Conservation (phyloP, 2,113 vertebrate genomes). For the Calcarius ornatus region DNA sequence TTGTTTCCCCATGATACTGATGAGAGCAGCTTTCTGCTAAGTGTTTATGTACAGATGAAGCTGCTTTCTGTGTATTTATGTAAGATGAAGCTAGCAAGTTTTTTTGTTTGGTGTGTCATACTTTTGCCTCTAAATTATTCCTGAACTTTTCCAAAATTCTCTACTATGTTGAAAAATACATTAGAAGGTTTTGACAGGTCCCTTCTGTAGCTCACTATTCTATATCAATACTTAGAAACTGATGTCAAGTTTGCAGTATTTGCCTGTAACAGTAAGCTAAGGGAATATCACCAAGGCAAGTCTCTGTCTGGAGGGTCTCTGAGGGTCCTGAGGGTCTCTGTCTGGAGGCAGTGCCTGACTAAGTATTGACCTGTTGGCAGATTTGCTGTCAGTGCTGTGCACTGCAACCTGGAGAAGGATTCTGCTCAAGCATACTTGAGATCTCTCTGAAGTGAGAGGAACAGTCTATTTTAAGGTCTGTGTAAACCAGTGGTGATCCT, state of each 20-base stretch:
- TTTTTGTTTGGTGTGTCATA: neutral
- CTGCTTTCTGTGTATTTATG: neutral
- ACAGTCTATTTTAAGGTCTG: neutral
- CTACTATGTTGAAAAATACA: neutral
- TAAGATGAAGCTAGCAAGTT: neutral
- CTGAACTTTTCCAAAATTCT: neutral
- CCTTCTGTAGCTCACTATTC: neutral
- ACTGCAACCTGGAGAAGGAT: fast-evolving
- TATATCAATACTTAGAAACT: neutral
- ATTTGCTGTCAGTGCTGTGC: neutral
- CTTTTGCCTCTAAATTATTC: neutral
- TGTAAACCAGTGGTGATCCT: neutral
- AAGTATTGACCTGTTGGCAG: neutral
- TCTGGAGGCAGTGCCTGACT: neutral
- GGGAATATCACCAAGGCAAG: neutral
- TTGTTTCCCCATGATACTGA: neutral
- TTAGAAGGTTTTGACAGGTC: neutral
- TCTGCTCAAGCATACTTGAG: neutral
- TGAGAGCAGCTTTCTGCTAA: neutral
- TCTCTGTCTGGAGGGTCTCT: neutral
- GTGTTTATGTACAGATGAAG: neutral
- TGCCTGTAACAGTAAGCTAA: neutral
- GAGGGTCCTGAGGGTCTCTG: fast-evolving
- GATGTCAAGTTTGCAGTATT: neutral
- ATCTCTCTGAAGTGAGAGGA: neutral